Base-by-base conservation (phyloP, 2,797 vertebrate species). In the Acipenser ruthenus region DNA sequence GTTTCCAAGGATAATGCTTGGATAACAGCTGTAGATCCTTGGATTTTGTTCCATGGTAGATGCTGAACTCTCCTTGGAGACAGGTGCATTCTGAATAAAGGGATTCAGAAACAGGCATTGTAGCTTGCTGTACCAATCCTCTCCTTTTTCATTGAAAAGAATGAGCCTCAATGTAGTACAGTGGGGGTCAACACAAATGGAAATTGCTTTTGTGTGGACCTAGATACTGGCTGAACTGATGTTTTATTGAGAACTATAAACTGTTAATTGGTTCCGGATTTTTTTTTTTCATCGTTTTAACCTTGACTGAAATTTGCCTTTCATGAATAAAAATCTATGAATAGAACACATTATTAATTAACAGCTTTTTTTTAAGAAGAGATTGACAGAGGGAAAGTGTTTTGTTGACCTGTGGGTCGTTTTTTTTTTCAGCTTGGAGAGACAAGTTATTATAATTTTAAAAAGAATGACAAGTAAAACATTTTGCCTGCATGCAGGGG, bases 11-110 rank as follows among this genome's bases (percentile, higher is more conserved):
- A 70, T 18, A 23, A 69, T 48, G 52, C 23, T 52, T 8, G 64
- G 50, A 67, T 74, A 69, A 61, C 49, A 67, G 6, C 51, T 77
- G 7, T 62, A 65, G 68, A 62, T 62, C 74, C 55, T 23, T 53
- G 10, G 65, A 58, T 68, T 73, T 58, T 6, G 12, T n/a, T 68
- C 66, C 58, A 56, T 65, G 71, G 67, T 69, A 74, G 71, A 71
- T 62, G 53, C 64, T 65, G 65, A 73, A 60, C 55, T 67, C 74
- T 71, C 69, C 4, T 49, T 12, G 1, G 10, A 11, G 60, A 78
- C 64, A 61, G 66, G 69, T 67, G 53, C 66, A 67, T 69, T 78
- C 69, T 13, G 67, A 64, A 12, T 50, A 12, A 47, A 4, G 53
- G n/a, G 60, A 37, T 7, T 58, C 18, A 18, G 15, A 37, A 23